These are phyloP conservation scores for Ctena decussata DNA, from an alignment of 2,888 invertebrate species.

Conservation along the genomic window DNA sequence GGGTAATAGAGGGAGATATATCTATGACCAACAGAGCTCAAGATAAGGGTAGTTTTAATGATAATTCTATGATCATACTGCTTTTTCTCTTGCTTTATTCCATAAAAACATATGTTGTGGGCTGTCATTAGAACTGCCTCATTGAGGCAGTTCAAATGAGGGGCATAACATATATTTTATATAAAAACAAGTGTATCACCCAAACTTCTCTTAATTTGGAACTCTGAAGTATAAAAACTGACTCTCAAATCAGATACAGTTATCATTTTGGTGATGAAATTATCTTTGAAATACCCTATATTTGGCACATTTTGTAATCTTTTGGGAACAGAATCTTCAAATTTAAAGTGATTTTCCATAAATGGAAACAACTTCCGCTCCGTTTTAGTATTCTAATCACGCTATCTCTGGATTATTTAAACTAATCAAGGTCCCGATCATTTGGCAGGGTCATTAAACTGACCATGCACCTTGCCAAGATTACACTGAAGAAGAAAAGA, in stretches of 20 bases:
- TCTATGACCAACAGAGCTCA: too few species aligned
- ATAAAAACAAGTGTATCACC: too few species aligned
- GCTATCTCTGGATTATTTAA: not conserved
- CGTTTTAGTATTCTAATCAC: not conserved
- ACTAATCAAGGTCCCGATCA: not conserved
- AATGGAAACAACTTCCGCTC: not conserved
- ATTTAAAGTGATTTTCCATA: constrained; percentile 1
- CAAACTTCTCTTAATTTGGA: too few species aligned
- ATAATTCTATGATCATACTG: too few species aligned
- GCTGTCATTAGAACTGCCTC: too few species aligned
- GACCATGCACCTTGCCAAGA: not conserved
- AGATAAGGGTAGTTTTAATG: too few species aligned
- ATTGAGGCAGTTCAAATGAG: too few species aligned
- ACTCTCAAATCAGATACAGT: not conserved
- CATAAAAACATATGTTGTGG: too few species aligned
- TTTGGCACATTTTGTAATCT: not conserved
- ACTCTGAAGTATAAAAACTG: not conserved
- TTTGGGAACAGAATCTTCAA: not conserved
- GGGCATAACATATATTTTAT: too few species aligned
- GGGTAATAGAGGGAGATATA: too few species aligned
- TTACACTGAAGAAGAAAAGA: too few species aligned
- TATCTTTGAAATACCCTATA: not conserved
- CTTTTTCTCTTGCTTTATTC: too few species aligned
- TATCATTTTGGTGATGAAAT: not conserved
- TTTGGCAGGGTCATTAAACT: not conserved